A percentile compares a stretch with the other conserved stretches of the same genome.
phyloP scores from a whole-genome alignment of 2,113 vertebrate species.

The Cygnus atratus region DNA sequence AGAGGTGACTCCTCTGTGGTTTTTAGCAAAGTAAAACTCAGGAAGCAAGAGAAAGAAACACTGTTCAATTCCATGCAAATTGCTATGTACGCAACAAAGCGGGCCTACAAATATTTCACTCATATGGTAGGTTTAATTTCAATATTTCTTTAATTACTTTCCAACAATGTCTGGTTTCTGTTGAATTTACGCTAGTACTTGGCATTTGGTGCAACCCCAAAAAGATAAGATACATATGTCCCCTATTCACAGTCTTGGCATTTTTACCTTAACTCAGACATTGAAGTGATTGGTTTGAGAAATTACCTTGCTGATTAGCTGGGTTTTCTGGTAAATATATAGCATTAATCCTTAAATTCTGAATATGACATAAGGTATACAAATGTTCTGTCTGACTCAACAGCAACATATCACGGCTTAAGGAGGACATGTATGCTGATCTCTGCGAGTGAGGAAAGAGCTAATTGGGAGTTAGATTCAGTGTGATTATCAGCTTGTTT shows the following conservation, averaged over 20 bases:
- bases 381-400: slow-evolving; percentile 62
- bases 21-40: neutral
- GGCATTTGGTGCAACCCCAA: slow-evolving; percentile 77
- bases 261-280: slow-evolving; percentile 76
- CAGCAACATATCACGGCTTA: slow-evolving; percentile 68
- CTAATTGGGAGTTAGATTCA: slow-evolving; percentile 81
- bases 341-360: slow-evolving; percentile 70
- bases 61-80: slow-evolving; percentile 40
- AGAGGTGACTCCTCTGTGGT: neutral
- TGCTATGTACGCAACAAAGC: slow-evolving; percentile 64
- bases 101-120: slow-evolving; percentile 72
- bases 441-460: slow-evolving; percentile 62
- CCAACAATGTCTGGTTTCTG: slow-evolving; percentile 79
- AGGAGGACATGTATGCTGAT: slow-evolving; percentile 68
- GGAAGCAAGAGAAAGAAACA: slow-evolving; percentile 10
- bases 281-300: slow-evolving; percentile 69
- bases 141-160: slow-evolving; percentile 83
- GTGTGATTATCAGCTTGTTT: slow-evolving; percentile 82
- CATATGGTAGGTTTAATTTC: slow-evolving; percentile 74
- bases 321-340: slow-evolving; percentile 68
- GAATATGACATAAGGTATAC: slow-evolving; percentile 67
- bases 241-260: slow-evolving; percentile 77
- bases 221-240: slow-evolving; percentile 82
- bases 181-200: slow-evolving; percentile 77
- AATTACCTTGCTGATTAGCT: slow-evolving; percentile 78